phyloP scores from a whole-genome alignment of 2,113 vertebrate species.

The Rallus limicola region DNA sequence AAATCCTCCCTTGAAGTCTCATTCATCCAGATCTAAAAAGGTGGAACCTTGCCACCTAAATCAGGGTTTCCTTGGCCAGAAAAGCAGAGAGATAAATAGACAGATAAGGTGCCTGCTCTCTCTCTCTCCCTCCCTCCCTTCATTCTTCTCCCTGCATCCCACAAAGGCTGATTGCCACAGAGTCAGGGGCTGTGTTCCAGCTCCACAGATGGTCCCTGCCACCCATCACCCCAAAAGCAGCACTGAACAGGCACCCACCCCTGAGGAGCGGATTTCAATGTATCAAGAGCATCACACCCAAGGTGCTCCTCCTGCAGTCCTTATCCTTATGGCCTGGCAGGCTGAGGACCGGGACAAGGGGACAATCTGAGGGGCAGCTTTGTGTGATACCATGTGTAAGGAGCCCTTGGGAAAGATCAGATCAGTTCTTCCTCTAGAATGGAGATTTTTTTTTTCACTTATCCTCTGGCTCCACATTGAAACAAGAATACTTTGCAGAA shows the following conservation, averaged over 20 bases:
- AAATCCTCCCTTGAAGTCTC: conserved; percentile 41
- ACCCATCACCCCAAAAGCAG: not conserved
- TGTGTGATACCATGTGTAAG: accelerated
- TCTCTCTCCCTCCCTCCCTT: not conserved
- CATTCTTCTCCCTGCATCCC: not conserved
- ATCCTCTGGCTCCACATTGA: not conserved
- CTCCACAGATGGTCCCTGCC: not conserved
- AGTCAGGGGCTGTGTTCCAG: not conserved
- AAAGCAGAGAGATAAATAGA: not conserved
- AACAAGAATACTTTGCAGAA: not conserved
- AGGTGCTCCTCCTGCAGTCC: not conserved
- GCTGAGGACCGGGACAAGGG: not conserved
- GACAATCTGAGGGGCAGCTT: accelerated
- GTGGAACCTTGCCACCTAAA: conserved; percentile 18
- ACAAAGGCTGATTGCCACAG: not conserved
- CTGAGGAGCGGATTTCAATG: not conserved
- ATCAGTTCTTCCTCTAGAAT: no score
- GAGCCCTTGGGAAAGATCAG: not conserved
- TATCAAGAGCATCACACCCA: no score
- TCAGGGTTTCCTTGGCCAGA: not conserved
- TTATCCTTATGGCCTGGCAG: not conserved
- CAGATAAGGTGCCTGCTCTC: not conserved
- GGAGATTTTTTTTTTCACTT: not conserved
- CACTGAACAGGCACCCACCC: not conserved
- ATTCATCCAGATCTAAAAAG: conserved; percentile 39